Evolutionary conservation across 2,113 vertebrate species (phyloP).

Genomic region (Procavia capensis): DNA sequence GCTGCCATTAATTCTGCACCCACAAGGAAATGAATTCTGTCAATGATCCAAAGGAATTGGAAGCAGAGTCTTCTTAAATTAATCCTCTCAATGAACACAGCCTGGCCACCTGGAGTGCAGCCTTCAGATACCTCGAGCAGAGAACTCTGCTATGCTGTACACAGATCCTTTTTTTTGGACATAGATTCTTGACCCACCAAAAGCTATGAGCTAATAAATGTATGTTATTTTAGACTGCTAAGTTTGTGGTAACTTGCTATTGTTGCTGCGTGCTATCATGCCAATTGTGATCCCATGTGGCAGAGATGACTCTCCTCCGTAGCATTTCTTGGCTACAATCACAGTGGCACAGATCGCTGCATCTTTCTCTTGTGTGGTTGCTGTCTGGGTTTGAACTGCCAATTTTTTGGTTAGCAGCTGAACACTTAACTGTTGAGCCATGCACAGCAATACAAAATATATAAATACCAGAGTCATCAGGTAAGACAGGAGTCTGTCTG

Average conservation of each 20-base stretch:
- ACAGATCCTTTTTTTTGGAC: too few relatives aligned
- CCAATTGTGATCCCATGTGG: neutral
- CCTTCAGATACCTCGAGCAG: neutral
- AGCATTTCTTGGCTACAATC: neutral
- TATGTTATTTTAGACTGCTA: neutral
- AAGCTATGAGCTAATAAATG: neutral
- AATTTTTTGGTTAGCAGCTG: too few relatives aligned
- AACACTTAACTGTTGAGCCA: too few relatives aligned
- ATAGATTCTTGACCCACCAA: neutral
- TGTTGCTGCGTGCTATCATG: neutral
- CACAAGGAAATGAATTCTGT: neutral
- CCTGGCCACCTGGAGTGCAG: neutral
- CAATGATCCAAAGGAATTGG: neutral
- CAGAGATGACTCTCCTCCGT: too few relatives aligned
- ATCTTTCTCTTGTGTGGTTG: neutral
- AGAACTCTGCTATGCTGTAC: neutral
- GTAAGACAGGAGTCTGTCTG: neutral
- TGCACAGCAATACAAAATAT: neutral
- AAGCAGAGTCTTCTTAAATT: neutral
- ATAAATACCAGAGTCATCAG: neutral
- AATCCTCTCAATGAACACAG: neutral
- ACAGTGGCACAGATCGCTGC: neutral
- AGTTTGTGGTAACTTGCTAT: neutral
- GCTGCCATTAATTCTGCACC: neutral
- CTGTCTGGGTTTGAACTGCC: neutral